Percentiles rank a stretch among this genome's conserved stretches.
These are phyloP conservation scores for Epistrophe grossulariae DNA, from an alignment of 2,888 invertebrate species.

Conservation along the genomic window DNA sequence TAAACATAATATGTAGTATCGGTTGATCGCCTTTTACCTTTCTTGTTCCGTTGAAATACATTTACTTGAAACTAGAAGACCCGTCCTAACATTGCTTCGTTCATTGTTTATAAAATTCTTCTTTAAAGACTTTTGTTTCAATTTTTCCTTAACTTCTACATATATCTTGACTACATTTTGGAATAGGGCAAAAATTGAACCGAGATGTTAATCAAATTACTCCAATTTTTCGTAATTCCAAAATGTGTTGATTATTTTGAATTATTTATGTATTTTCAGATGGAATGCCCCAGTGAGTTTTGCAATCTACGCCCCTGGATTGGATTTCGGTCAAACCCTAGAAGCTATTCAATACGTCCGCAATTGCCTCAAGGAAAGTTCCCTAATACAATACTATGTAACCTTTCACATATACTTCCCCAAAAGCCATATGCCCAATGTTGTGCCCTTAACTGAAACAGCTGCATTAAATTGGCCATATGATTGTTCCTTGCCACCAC, in stretches of 20 bases:
- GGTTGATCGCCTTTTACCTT: not conserved
- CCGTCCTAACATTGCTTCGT: not conserved
- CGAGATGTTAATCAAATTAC: too few species aligned
- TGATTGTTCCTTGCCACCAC: conserved; percentile 77
- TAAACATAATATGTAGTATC: not conserved
- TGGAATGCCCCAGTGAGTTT: conserved; percentile 89
- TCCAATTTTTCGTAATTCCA: too few species aligned
- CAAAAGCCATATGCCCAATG: conserved; percentile 85
- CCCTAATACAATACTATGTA: conserved; percentile 85
- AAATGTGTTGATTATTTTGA: too few species aligned
- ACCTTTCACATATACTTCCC: conserved; percentile 88
- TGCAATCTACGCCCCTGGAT: conserved; percentile 87
- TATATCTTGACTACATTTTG: too few species aligned
- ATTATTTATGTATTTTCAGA: conserved; percentile 76
- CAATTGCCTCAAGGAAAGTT: conserved; percentile 84
- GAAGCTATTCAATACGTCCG: conserved; percentile 86
- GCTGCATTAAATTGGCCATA: conserved; percentile 77
- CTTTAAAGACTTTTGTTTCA: too few species aligned
- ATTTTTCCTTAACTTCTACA: too few species aligned
- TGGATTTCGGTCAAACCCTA: conserved; percentile 86
- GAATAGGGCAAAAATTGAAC: too few species aligned
- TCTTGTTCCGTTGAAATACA: not conserved
- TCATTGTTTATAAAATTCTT: not conserved
- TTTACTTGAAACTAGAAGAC: not conserved
- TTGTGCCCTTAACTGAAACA: conserved; percentile 78